Percentiles rank a stretch among this genome's conserved stretches.
These are phyloP conservation scores for Bambusicola thoracicus DNA, from an alignment of 2,113 vertebrate species.

Conservation along the genomic window DNA sequence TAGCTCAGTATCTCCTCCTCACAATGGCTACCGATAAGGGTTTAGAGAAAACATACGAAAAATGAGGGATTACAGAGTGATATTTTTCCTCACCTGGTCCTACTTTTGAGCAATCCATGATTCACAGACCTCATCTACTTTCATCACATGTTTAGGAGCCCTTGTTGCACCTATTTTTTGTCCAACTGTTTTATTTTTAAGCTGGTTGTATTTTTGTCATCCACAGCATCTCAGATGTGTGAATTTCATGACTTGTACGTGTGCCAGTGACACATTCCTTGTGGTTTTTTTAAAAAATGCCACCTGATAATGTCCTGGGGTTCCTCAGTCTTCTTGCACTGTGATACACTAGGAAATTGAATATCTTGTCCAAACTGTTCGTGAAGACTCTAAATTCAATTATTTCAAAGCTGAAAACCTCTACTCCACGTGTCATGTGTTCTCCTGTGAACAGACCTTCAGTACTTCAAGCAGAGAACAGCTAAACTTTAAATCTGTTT, in stretches of 20 bases:
- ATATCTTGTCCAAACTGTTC: neutral
- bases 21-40: neutral
- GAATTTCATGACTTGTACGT: slow-evolving; percentile 48
- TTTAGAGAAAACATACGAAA: neutral
- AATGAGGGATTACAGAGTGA: neutral
- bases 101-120: neutral
- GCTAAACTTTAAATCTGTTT: neutral
- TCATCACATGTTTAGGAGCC: neutral
- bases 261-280: slow-evolving; percentile 38
- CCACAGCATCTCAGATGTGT: slow-evolving; percentile 13
- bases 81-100: neutral
- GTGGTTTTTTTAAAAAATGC: slow-evolving; percentile 20
- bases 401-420: neutral
- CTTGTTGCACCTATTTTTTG: neutral
- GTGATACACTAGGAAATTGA: neutral
- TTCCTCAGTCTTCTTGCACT: slow-evolving; percentile 1
- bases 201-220: slow-evolving; percentile 31
- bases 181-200: slow-evolving; percentile 54
- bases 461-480: neutral
- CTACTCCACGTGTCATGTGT: neutral
- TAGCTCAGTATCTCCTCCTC: neutral
- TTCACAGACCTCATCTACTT: neutral
- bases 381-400: neutral
- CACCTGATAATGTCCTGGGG: slow-evolving; percentile 5
- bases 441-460: neutral